phyloP scores from a whole-genome alignment of 2,113 vertebrate genomes.

The Boleophthalmus pectinirostris region DNA sequence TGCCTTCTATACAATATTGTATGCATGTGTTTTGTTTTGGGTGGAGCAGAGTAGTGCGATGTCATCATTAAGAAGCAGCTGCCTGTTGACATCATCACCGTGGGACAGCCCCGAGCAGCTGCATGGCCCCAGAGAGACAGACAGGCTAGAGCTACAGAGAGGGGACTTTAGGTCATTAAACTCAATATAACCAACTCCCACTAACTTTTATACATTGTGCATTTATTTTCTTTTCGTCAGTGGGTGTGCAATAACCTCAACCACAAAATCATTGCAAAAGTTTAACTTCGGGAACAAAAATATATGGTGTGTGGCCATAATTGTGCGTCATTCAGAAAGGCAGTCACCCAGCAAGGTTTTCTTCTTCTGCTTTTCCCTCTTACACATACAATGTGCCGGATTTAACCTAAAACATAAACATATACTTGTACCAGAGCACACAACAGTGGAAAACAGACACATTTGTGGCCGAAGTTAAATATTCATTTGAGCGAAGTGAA shows the following conservation, averaged over 20 bases:
- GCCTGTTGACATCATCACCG: slow-evolving; percentile 70
- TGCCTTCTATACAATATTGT: neutral
- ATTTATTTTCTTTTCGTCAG: slow-evolving; percentile 8
- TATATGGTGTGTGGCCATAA: slow-evolving; percentile 26
- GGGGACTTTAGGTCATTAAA: slow-evolving; percentile 40
- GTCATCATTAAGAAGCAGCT: slow-evolving; percentile 62
- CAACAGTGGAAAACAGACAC: neutral
- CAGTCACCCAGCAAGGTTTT: slow-evolving; percentile 16
- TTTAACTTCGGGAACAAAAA: slow-evolving; percentile 36
- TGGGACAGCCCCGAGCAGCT: slow-evolving; percentile 64
- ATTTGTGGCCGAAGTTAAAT: slow-evolving; percentile 3
- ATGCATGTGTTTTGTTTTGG: slow-evolving; percentile 8
- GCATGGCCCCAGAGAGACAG: slow-evolving; percentile 27
- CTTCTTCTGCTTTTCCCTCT: slow-evolving; percentile 11
- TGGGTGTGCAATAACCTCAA: neutral
- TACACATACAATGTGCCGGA: slow-evolving; percentile 14
- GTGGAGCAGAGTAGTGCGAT: slow-evolving; percentile 29
- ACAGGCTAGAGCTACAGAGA: slow-evolving; percentile 10
- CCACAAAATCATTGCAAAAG: slow-evolving; percentile 18
- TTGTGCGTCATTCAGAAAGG: slow-evolving; percentile 40
- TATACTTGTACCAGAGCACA: neutral
- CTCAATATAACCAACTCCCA: slow-evolving; percentile 14
- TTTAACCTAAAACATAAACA: slow-evolving; percentile 4
- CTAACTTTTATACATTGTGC: neutral
- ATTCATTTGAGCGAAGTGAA: slow-evolving; percentile 1